Base-by-base conservation (phyloP, 1,140 invertebrate species). In the Pseudachorutes palmiensis region DNA sequence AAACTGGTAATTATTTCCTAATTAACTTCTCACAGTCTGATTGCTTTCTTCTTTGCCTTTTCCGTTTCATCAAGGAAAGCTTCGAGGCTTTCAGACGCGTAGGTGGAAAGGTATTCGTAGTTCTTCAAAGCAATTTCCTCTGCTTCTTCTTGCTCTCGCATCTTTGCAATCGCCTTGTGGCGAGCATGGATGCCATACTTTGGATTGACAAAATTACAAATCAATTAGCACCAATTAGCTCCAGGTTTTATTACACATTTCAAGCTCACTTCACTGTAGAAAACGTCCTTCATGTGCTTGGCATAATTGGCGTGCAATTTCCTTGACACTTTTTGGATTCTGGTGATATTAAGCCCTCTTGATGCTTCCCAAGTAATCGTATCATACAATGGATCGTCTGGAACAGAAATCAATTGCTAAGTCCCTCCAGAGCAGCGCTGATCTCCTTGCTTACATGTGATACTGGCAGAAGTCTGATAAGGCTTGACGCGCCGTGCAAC, bases 61-160 rank as follows among this genome's bases (percentile, higher is more conserved):
- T 73, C 72, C 49, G 69, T 71, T 64, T 73, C 70, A 62, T 67
- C 67, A 1, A 73, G 62, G 49, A 73, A 73, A 19, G 28, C 45
- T 62, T 72, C 70, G 26, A 73, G 67, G 29, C 65, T 51, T 12
- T 68, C 61, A 45, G 62, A 41, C 2, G 68, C 68, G 45, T 65
- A 70, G 26, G 70, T 49, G 16, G 65, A 64, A 28, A 73, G 32
- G 49, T 63, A 70, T 51, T 73, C 71, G 29, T 68, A 73, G 36
- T 73, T 66, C 29, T 64, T 66, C 16, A 73, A 55, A 3, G 62
- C 66, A n/a, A 26, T 33, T 48, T 73, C 69, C 33, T 73, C 71
- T 30, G 49, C 33, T 29, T 63, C 55, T 32, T 61, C 61, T 32
- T 32, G 22, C 51, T 65, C 26, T 12, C 64, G 48, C 22, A 73